Base-by-base conservation (phyloP, 2,888 invertebrate species). In the Notodonta ziczac region DNA sequence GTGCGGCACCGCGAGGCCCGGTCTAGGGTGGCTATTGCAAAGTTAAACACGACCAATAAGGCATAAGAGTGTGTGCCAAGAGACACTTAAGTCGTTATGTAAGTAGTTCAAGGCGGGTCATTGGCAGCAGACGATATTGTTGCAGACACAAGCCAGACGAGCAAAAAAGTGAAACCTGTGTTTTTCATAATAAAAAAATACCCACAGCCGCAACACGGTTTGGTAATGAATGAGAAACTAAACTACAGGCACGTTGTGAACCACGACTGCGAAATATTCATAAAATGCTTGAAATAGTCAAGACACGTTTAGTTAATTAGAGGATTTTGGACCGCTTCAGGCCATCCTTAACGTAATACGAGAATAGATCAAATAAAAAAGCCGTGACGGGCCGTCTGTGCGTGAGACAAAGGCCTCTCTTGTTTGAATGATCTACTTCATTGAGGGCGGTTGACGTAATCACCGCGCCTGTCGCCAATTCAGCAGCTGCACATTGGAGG, bases 81-180 rank as follows among this genome's bases (percentile, higher is more conserved):
- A 76, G 75, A 70, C 74, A 75, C 71, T 72, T 70, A 66, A 74
- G 76, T 74, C 73, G 83, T 88, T 88, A 89, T 83, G 85, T 87
- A 91, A 90, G 80, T 91, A 84, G 91, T 91, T 91, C 93, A 93
- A 93, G 93, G 93, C 83, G 79, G 92, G 89, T 90, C 91, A 81
- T 85, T 88, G 91, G 83, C 90, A 80, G 80, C 82, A 76, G 83
- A 82, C 88, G 79, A 81, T 84, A 86, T 85, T 81, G 81, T 78
- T 85, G 81, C 89, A 92, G 91, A 92, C 92, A 80, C 79, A 75
- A 79, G 82, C 90, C 89, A 93, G 93, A 92, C 93, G 85, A 79
- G 77, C 90, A 93, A 93, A 92, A 92, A 93, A 91, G 89, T 89
- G 89, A 91, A 92, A 91, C 89, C 84, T 82, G 83, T 80, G 83